Conservation (phyloP, 2,888 invertebrate species). For the Rapana venosa region DNA sequence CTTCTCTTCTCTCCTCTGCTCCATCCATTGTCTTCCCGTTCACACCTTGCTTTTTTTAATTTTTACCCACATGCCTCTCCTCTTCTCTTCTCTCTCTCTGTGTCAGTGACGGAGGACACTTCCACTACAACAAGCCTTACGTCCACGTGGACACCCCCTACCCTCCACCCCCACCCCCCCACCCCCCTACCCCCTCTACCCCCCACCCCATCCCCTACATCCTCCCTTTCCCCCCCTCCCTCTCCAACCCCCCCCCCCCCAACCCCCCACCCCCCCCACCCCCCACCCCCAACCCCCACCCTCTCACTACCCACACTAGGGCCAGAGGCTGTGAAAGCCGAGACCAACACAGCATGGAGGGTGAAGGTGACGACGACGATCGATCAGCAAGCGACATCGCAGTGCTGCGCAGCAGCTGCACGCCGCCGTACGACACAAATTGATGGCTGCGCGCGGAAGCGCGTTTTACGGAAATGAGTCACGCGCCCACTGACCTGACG, state of each 20-base stretch:
- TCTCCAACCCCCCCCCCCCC: background rate
- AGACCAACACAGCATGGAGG: background rate
- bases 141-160: background rate
- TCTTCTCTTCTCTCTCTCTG: background rate
- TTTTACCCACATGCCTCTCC: no score
- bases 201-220: no score
- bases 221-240: background rate
- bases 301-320: background rate
- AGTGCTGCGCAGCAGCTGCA: slow-evolving; percentile 41
- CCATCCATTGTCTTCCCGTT: background rate
- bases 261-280: background rate
- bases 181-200: background rate
- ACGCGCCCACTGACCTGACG: slow-evolving; percentile 39
- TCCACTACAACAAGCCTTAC: slow-evolving; percentile 26
- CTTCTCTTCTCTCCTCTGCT: background rate
- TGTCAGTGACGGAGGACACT: background rate
- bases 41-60: background rate
- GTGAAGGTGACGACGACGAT: slow-evolving; percentile 3
- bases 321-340: background rate
- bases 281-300: background rate
- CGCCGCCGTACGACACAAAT: slow-evolving; percentile 45
- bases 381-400: slow-evolving; percentile 17
- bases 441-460: slow-evolving; percentile 44
- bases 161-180: background rate
- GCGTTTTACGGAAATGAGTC: slow-evolving; percentile 46